A percentile compares a stretch with the other conserved stretches of the same genome.
These are phyloP conservation scores for Trachythela sp. DNA, from an alignment of 64 coral and sea anemone species.

Conservation along the genomic window DNA sequence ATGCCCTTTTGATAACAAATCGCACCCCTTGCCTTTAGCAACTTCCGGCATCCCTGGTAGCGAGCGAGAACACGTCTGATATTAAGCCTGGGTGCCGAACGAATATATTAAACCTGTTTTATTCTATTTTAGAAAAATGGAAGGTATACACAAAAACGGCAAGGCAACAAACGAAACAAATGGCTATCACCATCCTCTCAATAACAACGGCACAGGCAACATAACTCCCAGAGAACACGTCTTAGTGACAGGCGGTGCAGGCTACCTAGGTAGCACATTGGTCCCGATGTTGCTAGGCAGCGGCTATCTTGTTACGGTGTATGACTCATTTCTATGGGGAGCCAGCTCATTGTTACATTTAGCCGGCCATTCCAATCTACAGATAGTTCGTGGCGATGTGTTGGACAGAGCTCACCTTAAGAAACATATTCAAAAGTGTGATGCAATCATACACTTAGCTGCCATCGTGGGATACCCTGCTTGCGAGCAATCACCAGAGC, in stretches of 20 bases:
- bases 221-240: slow-evolving; percentile 33
- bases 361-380: slow-evolving; percentile 54
- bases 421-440: slow-evolving; percentile 55
- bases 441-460: slow-evolving; percentile 84
- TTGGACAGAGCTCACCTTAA: slow-evolving; percentile 60
- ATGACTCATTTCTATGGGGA: slow-evolving; percentile 81
- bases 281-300: slow-evolving; percentile 69
- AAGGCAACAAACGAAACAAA: not conserved
- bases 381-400: slow-evolving; percentile 77
- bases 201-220: not conserved
- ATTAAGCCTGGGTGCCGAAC: too few species aligned
- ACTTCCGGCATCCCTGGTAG: too few species aligned
- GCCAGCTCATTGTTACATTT: slow-evolving; percentile 41
- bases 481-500: slow-evolving; percentile 68
- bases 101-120: not conserved
- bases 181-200: not conserved
- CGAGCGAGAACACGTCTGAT: too few species aligned
- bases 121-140: not conserved
- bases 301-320: slow-evolving; percentile 66
- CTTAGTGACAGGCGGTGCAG: slow-evolving; percentile 83
- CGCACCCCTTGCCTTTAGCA: too few species aligned
- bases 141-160: not conserved
- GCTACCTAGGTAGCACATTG: slow-evolving; percentile 85
- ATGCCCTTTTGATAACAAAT: too few species aligned
- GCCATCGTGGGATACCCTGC: slow-evolving; percentile 95